These are phyloP conservation scores for Ditula angustiorana DNA, from an alignment of 2,888 invertebrate genomes.

Conservation along the genomic window DNA sequence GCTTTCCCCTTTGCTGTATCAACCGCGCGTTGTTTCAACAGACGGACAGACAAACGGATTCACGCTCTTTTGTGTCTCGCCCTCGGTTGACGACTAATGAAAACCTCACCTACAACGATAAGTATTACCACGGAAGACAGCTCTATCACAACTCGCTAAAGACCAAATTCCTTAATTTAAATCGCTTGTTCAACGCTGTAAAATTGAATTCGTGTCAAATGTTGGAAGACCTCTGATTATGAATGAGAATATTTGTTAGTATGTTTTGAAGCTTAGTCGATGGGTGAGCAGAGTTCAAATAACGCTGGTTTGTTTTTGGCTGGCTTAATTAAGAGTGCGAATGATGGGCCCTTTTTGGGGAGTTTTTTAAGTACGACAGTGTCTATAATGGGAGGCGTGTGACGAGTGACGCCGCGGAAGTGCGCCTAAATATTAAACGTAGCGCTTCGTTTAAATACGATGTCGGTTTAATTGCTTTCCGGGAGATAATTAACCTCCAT, in stretches of 20 bases:
- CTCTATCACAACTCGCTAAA: conserved; percentile 46
- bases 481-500: conserved; percentile 23
- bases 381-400: conserved; percentile 56
- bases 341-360: conserved; percentile 69
- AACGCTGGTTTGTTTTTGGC: conserved; percentile 67
- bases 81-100: conserved; percentile 72
- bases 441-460: conserved; percentile 11
- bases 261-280: conserved; percentile 41
- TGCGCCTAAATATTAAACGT: conserved; percentile 43
- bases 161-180: conserved; percentile 43
- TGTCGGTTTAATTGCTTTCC: conserved; percentile 24
- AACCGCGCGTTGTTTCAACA: conserved; percentile 76
- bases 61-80: conserved; percentile 63
- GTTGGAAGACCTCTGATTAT: conserved; percentile 57
- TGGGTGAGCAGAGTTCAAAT: conserved; percentile 52
- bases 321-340: conserved; percentile 79
- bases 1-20: conserved; percentile 67
- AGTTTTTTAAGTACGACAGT: conserved; percentile 62
- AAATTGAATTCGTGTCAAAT: conserved; percentile 52
- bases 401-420: conserved; percentile 55
- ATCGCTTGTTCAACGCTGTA: conserved; percentile 36
- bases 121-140: conserved; percentile 23
- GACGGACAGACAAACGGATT: conserved; percentile 70
- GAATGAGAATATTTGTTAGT: conserved; percentile 48
- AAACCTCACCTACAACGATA: conserved; percentile 52